These are phyloP conservation scores for Aeoliscus strigatus DNA, from an alignment of 2,797 vertebrate species.

Conservation along the genomic window DNA sequence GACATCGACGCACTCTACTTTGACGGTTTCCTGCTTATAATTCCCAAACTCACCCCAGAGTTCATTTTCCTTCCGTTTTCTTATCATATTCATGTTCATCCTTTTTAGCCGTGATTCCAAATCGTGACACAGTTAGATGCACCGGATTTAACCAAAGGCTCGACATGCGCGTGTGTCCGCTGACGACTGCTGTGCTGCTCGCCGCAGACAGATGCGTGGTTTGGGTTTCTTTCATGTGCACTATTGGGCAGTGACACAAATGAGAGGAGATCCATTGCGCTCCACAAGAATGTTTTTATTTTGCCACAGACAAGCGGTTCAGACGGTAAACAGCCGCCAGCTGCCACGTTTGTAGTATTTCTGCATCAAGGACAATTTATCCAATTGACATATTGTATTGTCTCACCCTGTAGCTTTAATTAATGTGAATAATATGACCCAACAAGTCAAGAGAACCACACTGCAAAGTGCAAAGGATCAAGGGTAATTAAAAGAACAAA, in stretches of 20 bases:
- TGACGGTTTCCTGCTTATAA: conserved; percentile 36
- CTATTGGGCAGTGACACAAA: conserved; percentile 24
- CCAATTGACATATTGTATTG: neutral
- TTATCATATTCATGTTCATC: conserved; percentile 42
- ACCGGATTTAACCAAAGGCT: conserved; percentile 40
- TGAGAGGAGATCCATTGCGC: conserved; percentile 1
- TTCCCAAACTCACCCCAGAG: conserved; percentile 39
- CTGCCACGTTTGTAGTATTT: neutral
- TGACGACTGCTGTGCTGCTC: conserved; percentile 26
- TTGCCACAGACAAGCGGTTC: conserved; percentile 8
- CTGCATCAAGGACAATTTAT: too few species aligned
- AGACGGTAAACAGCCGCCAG: conserved; percentile 11
- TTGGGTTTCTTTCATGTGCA: conserved; percentile 16
- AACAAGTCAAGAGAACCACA: conserved; percentile 21
- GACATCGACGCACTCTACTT: conserved; percentile 51
- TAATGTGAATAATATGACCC: conserved; percentile 17
- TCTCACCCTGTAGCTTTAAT: conserved; percentile 7
- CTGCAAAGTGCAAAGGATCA: conserved; percentile 36
- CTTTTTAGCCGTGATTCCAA: conserved; percentile 34
- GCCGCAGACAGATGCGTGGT: conserved; percentile 19
- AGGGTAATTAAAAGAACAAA: conserved; percentile 61
- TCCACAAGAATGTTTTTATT: conserved; percentile 4
- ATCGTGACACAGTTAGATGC: conserved; percentile 34
- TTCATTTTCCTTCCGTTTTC: conserved; percentile 45
- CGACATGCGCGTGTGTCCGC: conserved; percentile 22